Evolutionary conservation across 2,888 invertebrate genomes (phyloP).

Genomic region (Polia nebulosa): DNA sequence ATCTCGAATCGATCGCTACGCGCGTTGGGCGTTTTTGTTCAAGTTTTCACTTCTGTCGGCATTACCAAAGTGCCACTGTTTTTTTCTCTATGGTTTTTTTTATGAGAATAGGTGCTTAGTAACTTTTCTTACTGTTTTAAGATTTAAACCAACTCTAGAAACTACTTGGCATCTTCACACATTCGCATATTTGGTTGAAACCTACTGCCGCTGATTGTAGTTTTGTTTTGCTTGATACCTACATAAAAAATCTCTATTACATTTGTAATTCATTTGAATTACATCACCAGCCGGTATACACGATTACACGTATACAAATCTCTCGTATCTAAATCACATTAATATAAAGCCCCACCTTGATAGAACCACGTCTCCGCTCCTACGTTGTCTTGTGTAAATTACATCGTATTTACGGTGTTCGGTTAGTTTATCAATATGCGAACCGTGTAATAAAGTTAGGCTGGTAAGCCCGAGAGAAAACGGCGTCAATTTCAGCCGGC

Average conservation of each 20-base stretch:
- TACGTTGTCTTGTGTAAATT: slow-evolving; percentile 21
- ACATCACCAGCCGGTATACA: background rate
- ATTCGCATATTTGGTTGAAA: no score
- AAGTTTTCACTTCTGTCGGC: no score
- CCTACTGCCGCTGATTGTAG: background rate
- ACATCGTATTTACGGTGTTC: slow-evolving; percentile 26
- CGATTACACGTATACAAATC: background rate
- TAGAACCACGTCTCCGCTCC: slow-evolving; percentile 12
- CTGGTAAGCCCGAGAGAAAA: background rate
- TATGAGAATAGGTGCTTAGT: no score
- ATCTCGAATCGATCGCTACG: no score
- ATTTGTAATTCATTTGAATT: background rate
- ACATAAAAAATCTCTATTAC: background rate
- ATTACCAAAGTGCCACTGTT: no score
- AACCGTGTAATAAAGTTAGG: slow-evolving; percentile 40
- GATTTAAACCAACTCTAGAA: no score
- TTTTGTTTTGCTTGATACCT: background rate
- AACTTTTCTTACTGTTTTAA: no score
- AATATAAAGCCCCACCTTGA: slow-evolving; percentile 1
- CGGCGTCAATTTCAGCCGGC: slow-evolving; percentile 31
- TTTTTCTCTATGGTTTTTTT: no score
- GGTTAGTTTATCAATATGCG: slow-evolving; percentile 54
- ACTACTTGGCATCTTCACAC: no score
- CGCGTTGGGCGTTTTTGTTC: no score
- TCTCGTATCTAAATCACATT: background rate